phyloP scores from a whole-genome alignment of 2,797 vertebrate genomes.

The Alfaro cultratus region DNA sequence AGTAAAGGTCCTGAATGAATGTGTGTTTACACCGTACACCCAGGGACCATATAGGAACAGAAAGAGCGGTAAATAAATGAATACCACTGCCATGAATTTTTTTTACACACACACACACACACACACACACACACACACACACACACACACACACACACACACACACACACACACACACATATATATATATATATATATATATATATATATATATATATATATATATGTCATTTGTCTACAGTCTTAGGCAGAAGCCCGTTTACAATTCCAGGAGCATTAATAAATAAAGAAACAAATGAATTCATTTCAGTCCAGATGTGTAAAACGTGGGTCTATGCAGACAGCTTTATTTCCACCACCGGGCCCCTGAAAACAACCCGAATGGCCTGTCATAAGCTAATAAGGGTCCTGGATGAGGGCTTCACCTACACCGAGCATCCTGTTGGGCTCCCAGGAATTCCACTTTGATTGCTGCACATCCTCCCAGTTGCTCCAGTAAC shows the following conservation, averaged over 20 bases:
- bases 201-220: too few species aligned
- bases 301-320: conserved; percentile 7
- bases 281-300: not conserved
- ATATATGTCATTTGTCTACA: not conserved
- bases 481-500: conserved; percentile 93
- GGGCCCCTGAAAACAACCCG: conserved; percentile 65
- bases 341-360: conserved; percentile 49
- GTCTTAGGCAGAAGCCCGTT: not conserved
- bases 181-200: too few species aligned
- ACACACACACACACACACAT: too few species aligned
- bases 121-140: too few species aligned
- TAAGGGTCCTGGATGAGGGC: conserved; percentile 73
- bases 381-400: conserved; percentile 77
- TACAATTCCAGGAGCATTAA: not conserved
- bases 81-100: not conserved
- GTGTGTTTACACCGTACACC: not conserved
- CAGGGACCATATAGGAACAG: not conserved
- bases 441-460: conserved; percentile 90
- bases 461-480: conserved; percentile 91
- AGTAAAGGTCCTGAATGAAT: not conserved
- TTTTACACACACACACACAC: too few species aligned
- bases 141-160: too few species aligned
- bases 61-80: not conserved
- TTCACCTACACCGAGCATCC: conserved; percentile 84
- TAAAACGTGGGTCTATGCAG: conserved; percentile 20